Percentiles rank a stretch among this genome's conserved stretches.
Conservation (phyloP, 2,797 vertebrate genomes). For the Eulemur rubriventer region DNA sequence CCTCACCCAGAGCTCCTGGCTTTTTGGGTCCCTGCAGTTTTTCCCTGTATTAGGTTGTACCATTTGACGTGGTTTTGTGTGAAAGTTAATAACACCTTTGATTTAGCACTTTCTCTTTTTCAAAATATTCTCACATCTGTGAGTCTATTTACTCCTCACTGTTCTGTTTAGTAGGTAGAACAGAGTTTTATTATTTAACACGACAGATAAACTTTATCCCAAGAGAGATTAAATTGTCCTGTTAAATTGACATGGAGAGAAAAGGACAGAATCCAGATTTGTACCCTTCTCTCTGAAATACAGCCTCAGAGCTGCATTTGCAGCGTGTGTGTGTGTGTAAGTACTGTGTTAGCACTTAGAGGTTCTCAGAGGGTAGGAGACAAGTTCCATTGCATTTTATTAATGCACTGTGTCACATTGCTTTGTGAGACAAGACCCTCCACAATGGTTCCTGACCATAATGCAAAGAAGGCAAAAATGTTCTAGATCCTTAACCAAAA, state of each 20-base stretch:
- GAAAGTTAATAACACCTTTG: constrained; percentile 52
- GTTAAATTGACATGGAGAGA: neutral
- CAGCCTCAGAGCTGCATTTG: neutral
- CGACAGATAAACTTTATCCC: neutral
- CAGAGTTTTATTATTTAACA: constrained; percentile 16
- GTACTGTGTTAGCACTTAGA: neutral
- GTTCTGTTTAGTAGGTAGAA: neutral
- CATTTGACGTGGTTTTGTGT: constrained; percentile 26
- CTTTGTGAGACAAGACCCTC: neutral
- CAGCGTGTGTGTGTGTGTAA: neutral
- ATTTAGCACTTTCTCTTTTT: constrained; percentile 28
- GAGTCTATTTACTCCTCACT: neutral
- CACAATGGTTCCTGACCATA: neutral
- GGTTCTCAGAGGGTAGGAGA: neutral
- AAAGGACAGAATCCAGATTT: neutral
- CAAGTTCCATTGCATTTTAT: neutral
- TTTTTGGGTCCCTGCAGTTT: neutral
- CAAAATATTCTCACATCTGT: constrained; percentile 29
- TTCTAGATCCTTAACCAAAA: neutral
- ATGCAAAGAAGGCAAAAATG: neutral
- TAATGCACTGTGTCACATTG: neutral
- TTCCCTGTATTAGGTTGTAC: neutral
- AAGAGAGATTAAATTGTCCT: neutral
- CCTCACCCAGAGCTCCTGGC: neutral
- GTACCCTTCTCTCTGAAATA: neutral